Percentiles rank a stretch among this genome's conserved stretches.
phyloP scores from a whole-genome alignment of 2,113 vertebrate genomes.

The Rhipidura dahli region DNA sequence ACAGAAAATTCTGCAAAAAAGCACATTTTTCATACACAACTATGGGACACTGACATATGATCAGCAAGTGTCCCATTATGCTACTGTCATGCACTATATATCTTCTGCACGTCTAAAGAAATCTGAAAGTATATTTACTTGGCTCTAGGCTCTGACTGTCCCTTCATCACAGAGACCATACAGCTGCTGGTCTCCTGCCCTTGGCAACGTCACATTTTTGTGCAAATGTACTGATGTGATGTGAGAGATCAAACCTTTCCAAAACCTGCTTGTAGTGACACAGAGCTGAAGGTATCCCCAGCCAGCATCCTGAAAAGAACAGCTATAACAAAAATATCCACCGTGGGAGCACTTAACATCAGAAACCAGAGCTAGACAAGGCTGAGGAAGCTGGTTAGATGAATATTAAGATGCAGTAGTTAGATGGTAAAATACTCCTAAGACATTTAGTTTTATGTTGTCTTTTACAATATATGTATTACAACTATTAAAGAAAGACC shows the following conservation, averaged over 20 bases:
- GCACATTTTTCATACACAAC: neutral
- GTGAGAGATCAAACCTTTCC: neutral
- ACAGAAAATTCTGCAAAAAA: neutral
- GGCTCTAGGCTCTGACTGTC: neutral
- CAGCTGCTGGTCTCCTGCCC: neutral
- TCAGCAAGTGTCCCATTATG: neutral
- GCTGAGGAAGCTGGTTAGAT: neutral
- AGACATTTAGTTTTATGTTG: neutral
- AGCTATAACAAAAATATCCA: neutral
- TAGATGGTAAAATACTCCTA: neutral
- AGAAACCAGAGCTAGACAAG: neutral
- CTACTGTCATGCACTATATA: neutral
- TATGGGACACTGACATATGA: neutral
- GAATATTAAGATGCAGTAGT: neutral
- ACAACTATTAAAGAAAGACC: neutral
- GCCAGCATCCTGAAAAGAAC: neutral
- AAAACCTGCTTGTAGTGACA: neutral
- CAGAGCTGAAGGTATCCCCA: neutral
- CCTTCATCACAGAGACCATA: neutral
- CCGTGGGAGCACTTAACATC: neutral
- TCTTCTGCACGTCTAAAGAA: neutral
- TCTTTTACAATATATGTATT: neutral
- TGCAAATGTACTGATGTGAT: neutral
- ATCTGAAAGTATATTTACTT: neutral
- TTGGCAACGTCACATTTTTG: neutral